Percentiles rank a stretch among this genome's conserved stretches.
Conservation (phyloP, 2,888 invertebrate species). For the Priapulus caudatus region DNA sequence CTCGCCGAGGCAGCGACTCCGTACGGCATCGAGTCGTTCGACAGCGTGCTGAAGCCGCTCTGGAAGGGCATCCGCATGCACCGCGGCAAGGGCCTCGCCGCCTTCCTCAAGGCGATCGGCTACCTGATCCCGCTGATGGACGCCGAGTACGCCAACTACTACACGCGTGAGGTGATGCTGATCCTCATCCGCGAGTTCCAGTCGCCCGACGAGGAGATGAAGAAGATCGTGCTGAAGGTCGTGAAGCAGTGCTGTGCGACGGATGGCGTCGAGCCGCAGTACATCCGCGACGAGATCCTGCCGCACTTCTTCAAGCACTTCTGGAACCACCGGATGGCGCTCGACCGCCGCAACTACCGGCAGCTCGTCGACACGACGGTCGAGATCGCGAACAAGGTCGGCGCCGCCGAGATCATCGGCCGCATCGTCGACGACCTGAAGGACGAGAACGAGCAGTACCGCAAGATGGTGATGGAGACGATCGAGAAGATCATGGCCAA, state of each 20-base stretch:
- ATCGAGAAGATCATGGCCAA: conserved; percentile 98
- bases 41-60: conserved; percentile 93
- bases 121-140: conserved; percentile 99
- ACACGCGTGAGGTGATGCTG: conserved; percentile 97
- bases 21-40: conserved; percentile 99
- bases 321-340: conserved; percentile 99
- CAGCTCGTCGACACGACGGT: conserved; percentile 98
- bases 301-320: conserved; percentile 98
- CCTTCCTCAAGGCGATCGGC: conserved; percentile 98
- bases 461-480: conserved; percentile 99
- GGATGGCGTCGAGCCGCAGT: conserved; percentile 97
- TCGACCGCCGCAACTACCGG: conserved; percentile 91
- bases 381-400: conserved; percentile 99
- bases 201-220: conserved; percentile 99
- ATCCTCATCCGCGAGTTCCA: conserved; percentile 98
- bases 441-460: conserved; percentile 97
- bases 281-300: conserved; percentile 96
- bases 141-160: conserved; percentile 98
- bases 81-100: conserved; percentile 75
- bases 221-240: conserved; percentile 98
- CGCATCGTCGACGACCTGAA: conserved; percentile 97
- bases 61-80: conserved; percentile 95
- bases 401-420: conserved; percentile 97
- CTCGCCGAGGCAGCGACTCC: conserved; percentile 98
- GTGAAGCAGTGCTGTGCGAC: conserved; percentile 99